phyloP scores from a whole-genome alignment of 2,113 vertebrate species.

The Saccopteryx leptura region DNA sequence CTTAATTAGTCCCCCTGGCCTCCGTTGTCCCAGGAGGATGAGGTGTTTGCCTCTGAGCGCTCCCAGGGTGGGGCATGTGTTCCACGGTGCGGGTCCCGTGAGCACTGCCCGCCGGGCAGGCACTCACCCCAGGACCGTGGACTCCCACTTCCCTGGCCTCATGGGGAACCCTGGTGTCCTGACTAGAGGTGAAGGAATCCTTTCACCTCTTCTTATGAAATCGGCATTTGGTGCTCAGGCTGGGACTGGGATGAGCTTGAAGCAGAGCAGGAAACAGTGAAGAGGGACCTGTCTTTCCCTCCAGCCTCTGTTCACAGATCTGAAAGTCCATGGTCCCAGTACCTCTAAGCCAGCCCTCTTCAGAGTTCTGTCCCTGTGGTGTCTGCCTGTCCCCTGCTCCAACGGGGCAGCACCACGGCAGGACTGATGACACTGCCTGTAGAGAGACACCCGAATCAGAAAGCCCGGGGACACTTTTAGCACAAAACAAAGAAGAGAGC shows the following conservation, averaged over 20 bases:
- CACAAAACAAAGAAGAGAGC: background rate
- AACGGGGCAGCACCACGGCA: background rate
- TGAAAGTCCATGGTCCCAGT: accelerated
- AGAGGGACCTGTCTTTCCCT: background rate
- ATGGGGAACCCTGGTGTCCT: background rate
- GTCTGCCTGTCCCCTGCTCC: no score
- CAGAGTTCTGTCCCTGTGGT: no score
- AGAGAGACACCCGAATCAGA: background rate
- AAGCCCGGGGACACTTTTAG: background rate
- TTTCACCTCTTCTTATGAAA: no score
- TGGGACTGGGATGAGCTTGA: background rate
- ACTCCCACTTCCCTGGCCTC: background rate
- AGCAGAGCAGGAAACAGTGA: background rate
- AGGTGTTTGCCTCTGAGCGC: background rate
- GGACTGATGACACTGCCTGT: background rate
- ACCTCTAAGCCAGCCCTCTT: background rate
- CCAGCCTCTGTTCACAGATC: background rate
- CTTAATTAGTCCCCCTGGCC: background rate
- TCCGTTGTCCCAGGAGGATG: background rate
- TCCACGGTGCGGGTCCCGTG: background rate
- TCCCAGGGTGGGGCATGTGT: no score
- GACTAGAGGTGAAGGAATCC: background rate
- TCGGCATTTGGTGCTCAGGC: background rate
- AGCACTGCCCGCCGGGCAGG: no score
- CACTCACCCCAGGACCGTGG: background rate